Conservation (phyloP, 2,113 vertebrate genomes). For the Spilogale gracilis region DNA sequence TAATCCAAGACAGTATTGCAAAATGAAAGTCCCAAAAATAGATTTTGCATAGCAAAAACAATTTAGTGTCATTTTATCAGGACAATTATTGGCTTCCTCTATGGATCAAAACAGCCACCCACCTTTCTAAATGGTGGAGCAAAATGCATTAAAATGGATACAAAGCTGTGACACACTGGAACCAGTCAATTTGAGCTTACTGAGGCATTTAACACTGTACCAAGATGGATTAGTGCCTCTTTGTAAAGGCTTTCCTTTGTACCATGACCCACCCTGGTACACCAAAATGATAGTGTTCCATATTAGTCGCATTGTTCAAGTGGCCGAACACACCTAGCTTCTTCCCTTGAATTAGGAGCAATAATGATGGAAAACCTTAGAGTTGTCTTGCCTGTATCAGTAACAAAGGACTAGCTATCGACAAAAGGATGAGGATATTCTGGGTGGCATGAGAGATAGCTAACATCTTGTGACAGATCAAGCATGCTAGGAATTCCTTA, state of each 20-base stretch:
- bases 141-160: conserved; percentile 76
- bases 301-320: neutral
- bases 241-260: conserved; percentile 51
- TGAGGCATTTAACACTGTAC: conserved; percentile 59
- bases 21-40: conserved; percentile 40
- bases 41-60: conserved; percentile 56
- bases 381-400: neutral
- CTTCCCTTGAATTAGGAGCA: conserved; percentile 31
- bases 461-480: conserved; percentile 24
- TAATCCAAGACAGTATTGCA: conserved; percentile 63
- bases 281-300: conserved; percentile 33
- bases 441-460: neutral
- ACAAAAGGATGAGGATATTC: conserved; percentile 17
- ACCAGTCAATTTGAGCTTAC: conserved; percentile 59
- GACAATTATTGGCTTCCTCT: conserved; percentile 74
- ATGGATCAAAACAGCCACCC: conserved; percentile 69
- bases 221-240: conserved; percentile 59
- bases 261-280: neutral
- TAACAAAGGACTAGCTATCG: conserved; percentile 23
- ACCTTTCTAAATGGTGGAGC: conserved; percentile 67
- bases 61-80: conserved; percentile 58
- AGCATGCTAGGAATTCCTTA: neutral
- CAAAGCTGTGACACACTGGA: conserved; percentile 60
- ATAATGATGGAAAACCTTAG: neutral
- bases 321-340: neutral